These are phyloP conservation scores for Corapipo altera DNA, from an alignment of 2,113 vertebrate species.

Conservation along the genomic window DNA sequence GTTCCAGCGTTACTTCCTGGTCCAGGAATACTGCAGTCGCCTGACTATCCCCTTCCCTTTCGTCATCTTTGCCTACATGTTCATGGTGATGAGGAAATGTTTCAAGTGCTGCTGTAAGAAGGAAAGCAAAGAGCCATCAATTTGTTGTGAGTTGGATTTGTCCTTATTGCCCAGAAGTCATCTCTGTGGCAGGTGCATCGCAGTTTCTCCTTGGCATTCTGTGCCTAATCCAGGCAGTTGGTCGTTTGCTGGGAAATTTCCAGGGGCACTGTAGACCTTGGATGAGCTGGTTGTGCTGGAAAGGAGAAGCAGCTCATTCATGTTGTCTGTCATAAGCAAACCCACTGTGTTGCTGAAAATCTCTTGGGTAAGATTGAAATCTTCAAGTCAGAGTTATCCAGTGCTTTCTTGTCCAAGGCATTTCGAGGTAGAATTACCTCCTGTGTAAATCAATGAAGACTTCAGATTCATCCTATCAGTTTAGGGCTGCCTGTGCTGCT, in stretches of 20 bases:
- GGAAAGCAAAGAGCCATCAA: not conserved
- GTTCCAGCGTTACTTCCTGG: constrained; percentile 80
- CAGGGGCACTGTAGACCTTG: not conserved
- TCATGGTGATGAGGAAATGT: constrained; percentile 74
- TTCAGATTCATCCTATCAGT: not conserved
- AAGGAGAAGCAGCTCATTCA: not conserved
- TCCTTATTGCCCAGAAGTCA: not conserved
- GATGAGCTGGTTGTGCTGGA: not conserved
- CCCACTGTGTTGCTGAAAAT: not conserved
- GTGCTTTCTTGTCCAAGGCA: not conserved
- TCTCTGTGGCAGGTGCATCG: not conserved
- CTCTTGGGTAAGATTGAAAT: not conserved
- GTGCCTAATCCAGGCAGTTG: not conserved
- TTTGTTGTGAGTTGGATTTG: constrained; percentile 76
- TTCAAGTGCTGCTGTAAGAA: constrained; percentile 74
- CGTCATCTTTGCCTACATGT: constrained; percentile 79
- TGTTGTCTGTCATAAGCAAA: not conserved
- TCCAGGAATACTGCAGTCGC: constrained; percentile 80
- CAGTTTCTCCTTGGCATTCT: not conserved
- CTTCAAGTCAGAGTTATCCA: not conserved
- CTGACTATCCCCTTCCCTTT: constrained; percentile 80
- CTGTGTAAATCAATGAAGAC: not conserved
- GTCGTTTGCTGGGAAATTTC: not conserved
- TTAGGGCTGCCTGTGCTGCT: not conserved
- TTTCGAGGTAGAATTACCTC: not conserved